Evolutionary conservation across 2,797 vertebrate species (phyloP).

Genomic region (Allenopithecus nigroviridis): DNA sequence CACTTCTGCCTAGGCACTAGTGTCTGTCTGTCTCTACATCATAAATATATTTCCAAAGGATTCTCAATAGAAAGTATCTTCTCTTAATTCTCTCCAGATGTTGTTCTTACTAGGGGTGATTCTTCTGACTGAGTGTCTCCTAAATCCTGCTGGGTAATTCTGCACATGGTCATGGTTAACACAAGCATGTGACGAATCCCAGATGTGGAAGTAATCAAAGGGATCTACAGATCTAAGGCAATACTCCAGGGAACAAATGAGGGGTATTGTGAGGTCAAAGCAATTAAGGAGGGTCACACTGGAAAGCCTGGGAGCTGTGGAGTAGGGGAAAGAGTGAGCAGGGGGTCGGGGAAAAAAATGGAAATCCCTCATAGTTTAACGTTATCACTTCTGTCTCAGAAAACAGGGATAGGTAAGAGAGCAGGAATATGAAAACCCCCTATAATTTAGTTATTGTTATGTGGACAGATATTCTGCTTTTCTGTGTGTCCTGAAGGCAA

Average conservation of each 20-base stretch:
- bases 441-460: background rate
- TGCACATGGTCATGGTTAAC: slow-evolving; percentile 83
- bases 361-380: slow-evolving; percentile 51
- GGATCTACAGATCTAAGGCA: slow-evolving; percentile 81
- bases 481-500: background rate
- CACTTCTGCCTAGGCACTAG: background rate
- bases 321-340: slow-evolving; percentile 3
- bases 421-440: background rate
- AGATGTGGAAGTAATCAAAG: slow-evolving; percentile 85
- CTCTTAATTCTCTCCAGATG: slow-evolving; percentile 84
- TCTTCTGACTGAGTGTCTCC: slow-evolving; percentile 80
- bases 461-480: background rate
- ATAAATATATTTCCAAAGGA: slow-evolving; percentile 68
- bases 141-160: slow-evolving; percentile 82
- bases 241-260: slow-evolving; percentile 81
- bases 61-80: slow-evolving; percentile 74
- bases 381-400: background rate
- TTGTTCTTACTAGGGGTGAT: slow-evolving; percentile 81
- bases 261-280: slow-evolving; percentile 75
- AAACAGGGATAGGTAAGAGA: background rate
- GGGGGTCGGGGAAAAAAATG: background rate
- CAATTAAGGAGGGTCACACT: slow-evolving; percentile 73
- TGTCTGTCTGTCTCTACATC: slow-evolving; percentile 56
- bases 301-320: background rate
- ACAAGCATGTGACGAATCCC: slow-evolving; percentile 82